Evolutionary conservation across 2,797 vertebrate genomes (phyloP).

Genomic region (Rachycentron canadum): DNA sequence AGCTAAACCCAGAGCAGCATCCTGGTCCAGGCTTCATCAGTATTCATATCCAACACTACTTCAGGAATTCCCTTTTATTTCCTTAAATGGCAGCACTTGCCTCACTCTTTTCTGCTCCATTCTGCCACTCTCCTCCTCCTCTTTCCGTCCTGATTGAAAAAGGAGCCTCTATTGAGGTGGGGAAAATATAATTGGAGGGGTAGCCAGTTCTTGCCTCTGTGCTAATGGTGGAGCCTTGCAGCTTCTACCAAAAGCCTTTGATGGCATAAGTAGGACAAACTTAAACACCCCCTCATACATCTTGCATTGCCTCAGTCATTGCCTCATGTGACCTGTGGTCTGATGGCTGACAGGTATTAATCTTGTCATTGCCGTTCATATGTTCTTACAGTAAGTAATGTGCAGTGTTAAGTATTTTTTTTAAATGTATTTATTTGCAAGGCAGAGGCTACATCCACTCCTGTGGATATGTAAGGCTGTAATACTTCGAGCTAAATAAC

Average conservation of each 20-base stretch:
- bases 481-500: neutral
- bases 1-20: slow-evolving; percentile 42
- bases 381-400: slow-evolving; percentile 23
- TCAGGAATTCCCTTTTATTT: slow-evolving; percentile 78
- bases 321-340: slow-evolving; percentile 45
- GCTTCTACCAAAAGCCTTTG: slow-evolving; percentile 62
- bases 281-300: slow-evolving; percentile 58
- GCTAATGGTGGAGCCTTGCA: slow-evolving; percentile 54
- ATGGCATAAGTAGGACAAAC: slow-evolving; percentile 67
- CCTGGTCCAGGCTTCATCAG: slow-evolving; percentile 33
- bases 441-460: neutral
- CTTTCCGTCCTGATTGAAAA: slow-evolving; percentile 67
- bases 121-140: slow-evolving; percentile 62
- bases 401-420: slow-evolving; percentile 26
- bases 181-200: slow-evolving; percentile 69
- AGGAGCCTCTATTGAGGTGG: slow-evolving; percentile 65
- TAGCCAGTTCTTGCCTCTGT: slow-evolving; percentile 64
- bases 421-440: slow-evolving; percentile 32
- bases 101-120: slow-evolving; percentile 50
- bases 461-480: neutral
- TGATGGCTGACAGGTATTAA: slow-evolving; percentile 54
- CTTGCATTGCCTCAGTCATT: slow-evolving; percentile 63
- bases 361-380: slow-evolving; percentile 14
- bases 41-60: slow-evolving; percentile 59
- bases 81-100: slow-evolving; percentile 64